Conservation (phyloP, 2,888 invertebrate genomes). For the Uloborus plumipes region DNA sequence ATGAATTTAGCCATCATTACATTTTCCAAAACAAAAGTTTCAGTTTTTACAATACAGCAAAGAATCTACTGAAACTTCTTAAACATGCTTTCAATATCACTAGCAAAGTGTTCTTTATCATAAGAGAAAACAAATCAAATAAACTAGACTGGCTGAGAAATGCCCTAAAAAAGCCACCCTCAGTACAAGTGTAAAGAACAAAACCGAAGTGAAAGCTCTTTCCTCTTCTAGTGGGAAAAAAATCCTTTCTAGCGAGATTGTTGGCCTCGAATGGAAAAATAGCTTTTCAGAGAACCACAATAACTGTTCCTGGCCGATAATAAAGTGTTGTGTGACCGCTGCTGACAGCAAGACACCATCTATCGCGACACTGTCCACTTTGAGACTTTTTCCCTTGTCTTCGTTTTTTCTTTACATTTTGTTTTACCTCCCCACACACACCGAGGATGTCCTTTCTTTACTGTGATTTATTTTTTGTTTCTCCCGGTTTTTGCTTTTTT, state of each 20-base stretch:
- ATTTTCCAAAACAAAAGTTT: too few species aligned
- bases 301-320: slow-evolving; percentile 64
- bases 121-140: too few species aligned
- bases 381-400: slow-evolving; percentile 20
- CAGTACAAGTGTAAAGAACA: slow-evolving; percentile 38
- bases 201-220: slow-evolving; percentile 33
- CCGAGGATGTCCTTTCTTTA: slow-evolving; percentile 3
- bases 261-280: slow-evolving; percentile 51
- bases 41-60: too few species aligned
- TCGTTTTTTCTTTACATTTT: slow-evolving; percentile 13
- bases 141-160: too few species aligned
- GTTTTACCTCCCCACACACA: background rate
- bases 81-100: too few species aligned
- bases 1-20: too few species aligned
- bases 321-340: slow-evolving; percentile 63
- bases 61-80: too few species aligned
- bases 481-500: slow-evolving; percentile 5
- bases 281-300: slow-evolving; percentile 61
- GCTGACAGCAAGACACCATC: slow-evolving; percentile 54
- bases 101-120: too few species aligned
- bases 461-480: slow-evolving; percentile 17
- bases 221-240: slow-evolving; percentile 17
- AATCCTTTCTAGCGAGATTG: slow-evolving; percentile 46
- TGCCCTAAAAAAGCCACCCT: slow-evolving; percentile 1
- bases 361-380: slow-evolving; percentile 48